These are phyloP conservation scores for Synanthedon formicaeformis DNA, from an alignment of 2,888 invertebrate species.

Conservation along the genomic window DNA sequence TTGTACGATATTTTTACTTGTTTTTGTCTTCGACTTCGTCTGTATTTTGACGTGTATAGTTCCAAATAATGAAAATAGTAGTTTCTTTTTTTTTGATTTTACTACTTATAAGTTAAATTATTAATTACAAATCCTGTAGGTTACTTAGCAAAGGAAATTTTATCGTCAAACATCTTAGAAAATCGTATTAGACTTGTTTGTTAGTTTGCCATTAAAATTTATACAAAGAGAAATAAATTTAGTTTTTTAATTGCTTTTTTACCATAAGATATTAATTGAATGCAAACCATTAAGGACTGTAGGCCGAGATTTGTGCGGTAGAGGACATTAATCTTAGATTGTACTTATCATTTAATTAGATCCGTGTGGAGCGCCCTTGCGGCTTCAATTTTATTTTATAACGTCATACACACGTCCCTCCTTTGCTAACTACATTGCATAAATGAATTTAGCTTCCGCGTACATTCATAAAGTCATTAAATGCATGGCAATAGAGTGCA, in stretches of 20 bases:
- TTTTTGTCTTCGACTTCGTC: too few relatives aligned
- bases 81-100: too few relatives aligned
- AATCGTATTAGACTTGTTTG: too few relatives aligned
- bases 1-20: too few relatives aligned
- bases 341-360: conserved; percentile 69
- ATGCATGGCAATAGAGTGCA: not conserved
- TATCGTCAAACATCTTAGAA: too few relatives aligned
- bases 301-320: conserved; percentile 34
- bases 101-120: too few relatives aligned
- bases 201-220: not conserved
- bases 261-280: not conserved
- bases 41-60: too few relatives aligned
- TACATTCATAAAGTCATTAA: not conserved
- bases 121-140: too few relatives aligned
- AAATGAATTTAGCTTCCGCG: not conserved
- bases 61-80: too few relatives aligned
- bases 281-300: not conserved
- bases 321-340: conserved; percentile 63
- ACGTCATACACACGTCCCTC: conserved; percentile 68
- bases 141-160: too few relatives aligned
- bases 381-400: conserved; percentile 69
- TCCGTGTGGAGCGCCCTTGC: conserved; percentile 57
- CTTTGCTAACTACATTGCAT: conserved; percentile 32
- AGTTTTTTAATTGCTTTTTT: not conserved
- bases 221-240: not conserved